Percentiles rank a stretch among this genome's conserved stretches.
phyloP scores from a whole-genome alignment of 2,797 vertebrate genomes.

The Hafferia zeledoni region DNA sequence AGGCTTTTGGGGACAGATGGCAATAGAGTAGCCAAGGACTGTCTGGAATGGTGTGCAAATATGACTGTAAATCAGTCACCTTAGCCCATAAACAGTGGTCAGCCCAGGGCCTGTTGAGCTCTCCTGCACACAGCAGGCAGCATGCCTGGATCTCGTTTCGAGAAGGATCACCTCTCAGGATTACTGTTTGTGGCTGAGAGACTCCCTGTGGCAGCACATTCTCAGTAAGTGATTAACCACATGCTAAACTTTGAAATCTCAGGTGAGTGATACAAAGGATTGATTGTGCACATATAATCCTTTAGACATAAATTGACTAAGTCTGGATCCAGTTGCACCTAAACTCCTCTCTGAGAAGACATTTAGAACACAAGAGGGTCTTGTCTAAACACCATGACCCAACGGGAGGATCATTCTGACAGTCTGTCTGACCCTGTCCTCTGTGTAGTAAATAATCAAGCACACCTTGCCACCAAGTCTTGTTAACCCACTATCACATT shows the following conservation, averaged over 20 bases:
- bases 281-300: background rate
- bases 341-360: background rate
- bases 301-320: background rate
- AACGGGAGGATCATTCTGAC: background rate
- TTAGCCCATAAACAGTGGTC: background rate
- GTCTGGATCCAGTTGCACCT: background rate
- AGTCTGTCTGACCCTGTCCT: background rate
- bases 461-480: background rate
- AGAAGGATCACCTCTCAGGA: background rate
- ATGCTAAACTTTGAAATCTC: background rate
- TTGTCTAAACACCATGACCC: background rate
- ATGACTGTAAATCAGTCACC: background rate
- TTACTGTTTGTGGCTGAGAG: background rate
- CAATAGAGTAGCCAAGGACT: background rate
- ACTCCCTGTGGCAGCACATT: background rate
- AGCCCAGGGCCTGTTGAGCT: background rate
- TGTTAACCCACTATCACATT: background rate
- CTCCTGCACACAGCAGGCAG: background rate
- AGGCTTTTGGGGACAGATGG: rapidly evolving
- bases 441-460: background rate
- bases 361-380: background rate
- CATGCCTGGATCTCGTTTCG: too few species aligned
- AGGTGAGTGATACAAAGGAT: too few species aligned
- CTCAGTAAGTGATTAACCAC: too few species aligned
- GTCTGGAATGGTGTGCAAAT: background rate